Base-by-base conservation (phyloP, 2,888 invertebrate genomes). In the Eupsilia transversa region DNA sequence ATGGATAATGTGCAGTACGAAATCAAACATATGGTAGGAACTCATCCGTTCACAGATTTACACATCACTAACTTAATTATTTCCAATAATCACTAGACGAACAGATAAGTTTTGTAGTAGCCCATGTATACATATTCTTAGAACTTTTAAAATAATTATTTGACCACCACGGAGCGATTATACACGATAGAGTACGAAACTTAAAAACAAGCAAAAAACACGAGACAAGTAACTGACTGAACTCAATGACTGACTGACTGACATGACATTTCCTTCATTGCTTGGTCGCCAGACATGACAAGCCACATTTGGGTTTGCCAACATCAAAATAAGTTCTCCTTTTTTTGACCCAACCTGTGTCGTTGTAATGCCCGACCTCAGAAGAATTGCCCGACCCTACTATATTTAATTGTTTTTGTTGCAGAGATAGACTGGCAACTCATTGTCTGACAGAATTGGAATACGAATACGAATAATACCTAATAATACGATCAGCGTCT, bases 11-110 rank as follows among this genome's bases (percentile, higher is more conserved):
- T 91, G 88, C 89, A 89, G 88, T 91, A 91, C 89, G 89, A 89
- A 87, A 89, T 87, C 91, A 92, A 96, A 94, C 96, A 96, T 96
- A 96, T 96, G 95, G 95, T 92, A 91, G 92, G 88, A 92, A 95
- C 91, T 95, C 94, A 95, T 93, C 94, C 95, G 93, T 93, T 93
- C 93, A 94, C 93, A 88, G 86, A 92, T 91, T 93, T 88, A 94
- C 94, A 95, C 91, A 94, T 93, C 91, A 94, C 93, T 92, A 85
- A 86, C 84, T 86, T 90, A 89, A 87, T 87, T 91, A 89, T 89
- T 90, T 88, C 78, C 82, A 80, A 88, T 85, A 85, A 86, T 89
- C 89, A 89, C 86, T 86, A 87, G 90, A 90, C 84, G 86, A 84
- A 79, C 83, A 86, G 83, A 80, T 82, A 71, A 85, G 86, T 86